Base-by-base conservation (phyloP, 2,888 invertebrate genomes). In the Aporophyla lueneburgensis region DNA sequence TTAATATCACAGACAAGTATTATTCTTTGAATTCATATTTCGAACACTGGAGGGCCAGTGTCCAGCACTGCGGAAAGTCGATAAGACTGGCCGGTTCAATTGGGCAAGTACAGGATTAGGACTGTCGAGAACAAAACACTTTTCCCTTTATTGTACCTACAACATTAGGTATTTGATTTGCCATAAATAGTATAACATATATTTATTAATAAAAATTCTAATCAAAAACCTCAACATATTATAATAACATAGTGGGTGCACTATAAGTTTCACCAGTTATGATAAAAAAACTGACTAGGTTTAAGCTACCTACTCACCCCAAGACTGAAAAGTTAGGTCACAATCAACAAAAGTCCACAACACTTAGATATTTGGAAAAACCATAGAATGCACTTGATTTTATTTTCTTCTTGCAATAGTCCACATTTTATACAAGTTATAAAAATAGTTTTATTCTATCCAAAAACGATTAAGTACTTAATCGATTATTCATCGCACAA, bases 71-170 rank as follows among this genome's bases (percentile, higher is more conserved):
- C 70, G 78, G 76, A 84, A 80, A 81, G 65, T 73, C 78, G 78
- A 80, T 84, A 84, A 80, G 72, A 84, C 84, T 86, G 76, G 67
- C 74, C 75, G 62, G 67, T 74, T 78, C 87, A 87, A 86, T 86
- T 87, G 84, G 75, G 69, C 76, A 71, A 87, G 76, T 80, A 71
- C 46, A 14, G 46, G 53, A 53, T 21, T 67, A 53, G 83, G 24
- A 85, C 82, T 73, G 33, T 86, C 75, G 78, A 5, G 16, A 7
- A 81, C 78, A 87, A 80, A 83, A 86, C 58, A 19, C 49, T 66
- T 66, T 54, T 14, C 40, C 24, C 3, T 27, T 59, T 71, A 19
- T 21, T 16, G 14, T 21, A 66, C 1, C 4, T 58, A 58, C 14
- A 21, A 66, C 14, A 53, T 33, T 49, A n/a, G n/a, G n/a, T n/a